These are phyloP conservation scores for Cotesia congregata DNA, from an alignment of 2,888 invertebrate species.

Conservation along the genomic window DNA sequence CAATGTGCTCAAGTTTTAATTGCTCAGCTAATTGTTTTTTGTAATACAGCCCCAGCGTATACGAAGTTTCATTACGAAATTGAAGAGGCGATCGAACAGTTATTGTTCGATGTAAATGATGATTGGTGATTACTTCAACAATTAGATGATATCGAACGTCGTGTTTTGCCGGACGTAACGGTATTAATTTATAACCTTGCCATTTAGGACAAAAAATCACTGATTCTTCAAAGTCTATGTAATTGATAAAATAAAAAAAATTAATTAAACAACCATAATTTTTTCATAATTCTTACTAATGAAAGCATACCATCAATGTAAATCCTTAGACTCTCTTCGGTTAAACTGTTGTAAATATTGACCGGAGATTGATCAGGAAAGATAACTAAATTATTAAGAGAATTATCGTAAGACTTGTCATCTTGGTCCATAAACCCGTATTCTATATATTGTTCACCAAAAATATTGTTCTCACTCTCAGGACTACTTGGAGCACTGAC, in stretches of 20 bases:
- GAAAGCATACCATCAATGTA: slow-evolving; percentile 73
- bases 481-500: slow-evolving; percentile 59
- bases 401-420: slow-evolving; percentile 42
- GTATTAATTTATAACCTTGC: slow-evolving; percentile 77
- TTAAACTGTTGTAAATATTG: slow-evolving; percentile 75
- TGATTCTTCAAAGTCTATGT: slow-evolving; percentile 73
- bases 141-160: slow-evolving; percentile 79
- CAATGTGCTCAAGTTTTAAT: slow-evolving; percentile 74
- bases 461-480: slow-evolving; percentile 49
- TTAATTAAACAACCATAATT: slow-evolving; percentile 2
- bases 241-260: slow-evolving; percentile 20
- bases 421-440: slow-evolving; percentile 74
- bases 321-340: slow-evolving; percentile 78
- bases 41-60: slow-evolving; percentile 82
- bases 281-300: neutral
- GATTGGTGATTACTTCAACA: slow-evolving; percentile 77
- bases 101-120: slow-evolving; percentile 72
- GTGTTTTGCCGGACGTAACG: slow-evolving; percentile 75
- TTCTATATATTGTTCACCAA: slow-evolving; percentile 72
- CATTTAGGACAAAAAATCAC: slow-evolving; percentile 78
- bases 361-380: slow-evolving; percentile 73
- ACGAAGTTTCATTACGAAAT: slow-evolving; percentile 84
- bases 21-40: slow-evolving; percentile 80
- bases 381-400: slow-evolving; percentile 64
- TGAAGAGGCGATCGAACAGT: slow-evolving; percentile 81